Base-by-base conservation (phyloP, 2,113 vertebrate species). In the Mirounga angustirostris region DNA sequence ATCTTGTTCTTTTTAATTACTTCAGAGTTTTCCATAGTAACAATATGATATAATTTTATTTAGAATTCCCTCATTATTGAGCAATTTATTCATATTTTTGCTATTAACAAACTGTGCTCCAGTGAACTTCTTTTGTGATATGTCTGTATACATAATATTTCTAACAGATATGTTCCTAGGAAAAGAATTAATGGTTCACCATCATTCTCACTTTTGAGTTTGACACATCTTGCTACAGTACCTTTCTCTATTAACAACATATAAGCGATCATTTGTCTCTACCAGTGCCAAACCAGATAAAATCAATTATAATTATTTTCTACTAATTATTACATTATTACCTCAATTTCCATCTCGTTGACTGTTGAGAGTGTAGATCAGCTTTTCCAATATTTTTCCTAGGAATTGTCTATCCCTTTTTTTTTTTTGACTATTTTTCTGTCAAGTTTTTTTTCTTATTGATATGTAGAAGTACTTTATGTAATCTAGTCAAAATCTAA, bases 381-480 rank as follows among this genome's bases (percentile, higher is more conserved):
- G 40, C 7, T 79, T 93, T 90, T 84, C 28, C 74, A 56, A 52
- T n/a, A 58, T 56, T 91, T 89, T 69, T 36, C 16, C 19, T 54
- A 12, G 14, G 15, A 74, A 74, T 92, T 95, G 9, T 4, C 9
- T 89, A 7, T 50, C 11, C 0, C 2, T 94, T 46, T 74, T 5
- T 92, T 83, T 92, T 83, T 92, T 83, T 84, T 94, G 22, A 86
- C 2, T 0, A 26, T 84, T 95, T 90, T 93, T 78, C 24, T 43
- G 7, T 91, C 79, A 21, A 40, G 14, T 50, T 76, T 50, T 24
- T 79, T 91, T 67, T 96, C 71, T 84, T 50, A 36, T 18, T 69
- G 18, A 22, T 16, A 78, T 13, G 9, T 84, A 56, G 7, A 95
- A 88, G n/a, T 80, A 71, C 5, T 61, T 89, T 24, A 36, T 74